Conservation (phyloP, 2,797 vertebrate species). For the Silurus lanzhouensis region DNA sequence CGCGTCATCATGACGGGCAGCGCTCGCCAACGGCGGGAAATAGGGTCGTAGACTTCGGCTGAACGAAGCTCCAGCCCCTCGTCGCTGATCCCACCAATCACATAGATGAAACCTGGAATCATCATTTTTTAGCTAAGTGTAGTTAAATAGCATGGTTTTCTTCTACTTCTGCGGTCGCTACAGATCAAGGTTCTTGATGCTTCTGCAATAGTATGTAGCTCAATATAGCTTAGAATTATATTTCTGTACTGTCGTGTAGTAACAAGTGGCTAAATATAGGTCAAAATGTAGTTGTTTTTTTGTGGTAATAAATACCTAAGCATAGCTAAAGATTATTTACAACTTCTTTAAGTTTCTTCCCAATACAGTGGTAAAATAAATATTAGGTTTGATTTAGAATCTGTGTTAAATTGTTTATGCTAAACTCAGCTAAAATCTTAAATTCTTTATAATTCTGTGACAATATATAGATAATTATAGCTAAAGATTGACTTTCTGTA, state of each 20-base stretch:
- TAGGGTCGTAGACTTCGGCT: conserved; percentile 89
- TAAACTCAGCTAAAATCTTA: background rate
- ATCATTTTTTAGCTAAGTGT: background rate
- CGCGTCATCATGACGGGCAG: conserved; percentile 88
- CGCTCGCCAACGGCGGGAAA: conserved; percentile 89
- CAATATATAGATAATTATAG: background rate
- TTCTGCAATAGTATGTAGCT: background rate
- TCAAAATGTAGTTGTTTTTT: too few relatives aligned
- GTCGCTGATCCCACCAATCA: conserved; percentile 90
- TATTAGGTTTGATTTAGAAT: background rate
- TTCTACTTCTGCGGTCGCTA: background rate
- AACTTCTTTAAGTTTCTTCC: too few relatives aligned
- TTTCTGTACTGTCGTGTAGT: too few relatives aligned
- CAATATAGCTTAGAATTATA: background rate
- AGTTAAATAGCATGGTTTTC: background rate
- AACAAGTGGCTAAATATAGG: too few relatives aligned
- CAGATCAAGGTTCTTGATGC: background rate
- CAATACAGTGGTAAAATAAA: background rate
- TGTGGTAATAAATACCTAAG: too few relatives aligned
- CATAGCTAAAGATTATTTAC: too few relatives aligned
- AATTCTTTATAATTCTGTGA: background rate
- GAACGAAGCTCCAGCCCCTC: conserved; percentile 91
- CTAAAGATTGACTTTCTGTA: background rate
- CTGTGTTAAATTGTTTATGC: background rate
- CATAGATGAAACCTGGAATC: conserved; percentile 87